Conservation (phyloP, 1,140 invertebrate species). For the Atta texana region DNA sequence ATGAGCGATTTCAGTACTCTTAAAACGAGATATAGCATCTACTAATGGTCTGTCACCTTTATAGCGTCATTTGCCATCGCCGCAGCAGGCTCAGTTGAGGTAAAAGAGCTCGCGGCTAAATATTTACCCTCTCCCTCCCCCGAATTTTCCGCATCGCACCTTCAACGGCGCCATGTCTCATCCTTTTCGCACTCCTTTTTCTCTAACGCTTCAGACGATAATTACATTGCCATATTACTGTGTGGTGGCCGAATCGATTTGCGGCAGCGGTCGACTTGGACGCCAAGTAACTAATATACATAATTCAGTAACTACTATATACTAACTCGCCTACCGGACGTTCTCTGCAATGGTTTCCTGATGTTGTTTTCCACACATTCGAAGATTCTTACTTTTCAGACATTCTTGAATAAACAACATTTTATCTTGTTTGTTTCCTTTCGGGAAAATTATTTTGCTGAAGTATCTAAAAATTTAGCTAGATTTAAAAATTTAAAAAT, state of each 20-base stretch:
- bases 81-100: neutral
- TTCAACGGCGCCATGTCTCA: neutral
- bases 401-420: slow-evolving; percentile 8
- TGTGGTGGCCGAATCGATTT: slow-evolving; percentile 27
- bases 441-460: too few species aligned
- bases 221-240: slow-evolving; percentile 30
- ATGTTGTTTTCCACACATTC: neutral
- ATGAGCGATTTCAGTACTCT: slow-evolving; percentile 50
- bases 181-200: slow-evolving; percentile 48
- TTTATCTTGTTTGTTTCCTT: neutral
- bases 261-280: slow-evolving; percentile 3
- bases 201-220: slow-evolving; percentile 31
- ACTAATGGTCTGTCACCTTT: slow-evolving; percentile 68
- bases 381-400: neutral
- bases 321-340: neutral
- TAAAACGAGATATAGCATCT: slow-evolving; percentile 62
- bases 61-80: slow-evolving; percentile 64
- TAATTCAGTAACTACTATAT: neutral
- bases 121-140: slow-evolving; percentile 47
- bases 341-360: neutral
- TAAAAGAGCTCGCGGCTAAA: slow-evolving; percentile 49
- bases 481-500: too few species aligned
- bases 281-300: slow-evolving; percentile 1
- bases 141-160: slow-evolving; percentile 4
- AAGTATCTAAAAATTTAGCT: too few species aligned